Evolutionary conservation across 2,113 vertebrate genomes (phyloP).

Genomic region (Pao palembangensis): DNA sequence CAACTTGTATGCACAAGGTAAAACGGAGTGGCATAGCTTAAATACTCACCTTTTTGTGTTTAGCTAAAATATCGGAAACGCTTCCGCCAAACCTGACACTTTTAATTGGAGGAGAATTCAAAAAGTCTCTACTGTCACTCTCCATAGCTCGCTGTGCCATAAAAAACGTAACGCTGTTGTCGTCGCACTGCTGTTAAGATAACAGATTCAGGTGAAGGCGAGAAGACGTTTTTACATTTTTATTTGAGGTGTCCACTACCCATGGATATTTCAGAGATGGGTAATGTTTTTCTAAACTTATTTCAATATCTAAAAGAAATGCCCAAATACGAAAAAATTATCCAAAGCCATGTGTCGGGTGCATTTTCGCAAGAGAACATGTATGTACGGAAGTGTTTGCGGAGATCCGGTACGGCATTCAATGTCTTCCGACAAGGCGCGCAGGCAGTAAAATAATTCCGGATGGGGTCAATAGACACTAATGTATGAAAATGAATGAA

Average conservation of each 20-base stretch:
- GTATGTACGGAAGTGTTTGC: constrained; percentile 16
- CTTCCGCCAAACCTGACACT: constrained; percentile 88
- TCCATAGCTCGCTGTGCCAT: constrained; percentile 68
- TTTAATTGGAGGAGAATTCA: constrained; percentile 83
- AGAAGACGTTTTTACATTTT: background rate
- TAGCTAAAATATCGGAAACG: constrained; percentile 81
- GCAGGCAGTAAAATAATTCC: background rate
- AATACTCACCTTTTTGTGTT: constrained; percentile 79
- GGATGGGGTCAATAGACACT: background rate
- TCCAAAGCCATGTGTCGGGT: background rate
- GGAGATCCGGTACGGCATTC: constrained; percentile 27
- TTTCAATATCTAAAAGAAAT: background rate
- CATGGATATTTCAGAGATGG: accelerated
- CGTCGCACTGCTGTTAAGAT: background rate
- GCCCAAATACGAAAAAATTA: accelerated
- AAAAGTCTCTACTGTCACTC: constrained; percentile 75
- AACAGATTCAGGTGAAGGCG: background rate
- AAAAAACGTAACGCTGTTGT: too few relatives aligned
- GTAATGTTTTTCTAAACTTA: background rate
- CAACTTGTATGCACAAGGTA: background rate
- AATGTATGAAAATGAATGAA: background rate
- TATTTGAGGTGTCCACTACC: background rate
- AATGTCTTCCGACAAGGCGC: background rate
- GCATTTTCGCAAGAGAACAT: background rate
- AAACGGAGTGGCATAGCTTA: accelerated